Evolutionary conservation across 1,140 invertebrate species (phyloP).

Genomic region (Mylabris phalerata): DNA sequence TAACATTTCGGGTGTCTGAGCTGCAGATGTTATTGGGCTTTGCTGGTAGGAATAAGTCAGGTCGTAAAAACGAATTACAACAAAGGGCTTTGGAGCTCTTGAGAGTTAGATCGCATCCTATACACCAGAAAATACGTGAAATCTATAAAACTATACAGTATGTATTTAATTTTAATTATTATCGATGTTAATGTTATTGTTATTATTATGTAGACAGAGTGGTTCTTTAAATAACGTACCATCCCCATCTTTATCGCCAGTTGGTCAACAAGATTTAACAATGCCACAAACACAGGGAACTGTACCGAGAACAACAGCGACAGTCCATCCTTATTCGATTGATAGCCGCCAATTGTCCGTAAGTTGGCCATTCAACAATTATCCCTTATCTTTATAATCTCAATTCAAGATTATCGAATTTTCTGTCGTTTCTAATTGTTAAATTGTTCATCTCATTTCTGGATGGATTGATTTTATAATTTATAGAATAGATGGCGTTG

Average conservation of each 20-base stretch:
- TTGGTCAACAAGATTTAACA: constrained; percentile 13
- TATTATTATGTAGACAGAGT: constrained; percentile 31
- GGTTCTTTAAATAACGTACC: constrained; percentile 29
- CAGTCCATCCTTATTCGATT: constrained; percentile 37
- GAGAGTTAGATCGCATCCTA: constrained; percentile 60
- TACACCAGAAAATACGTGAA: constrained; percentile 75
- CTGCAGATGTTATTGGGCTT: constrained; percentile 77
- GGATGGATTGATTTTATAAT: background rate
- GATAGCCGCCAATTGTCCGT: constrained; percentile 31
- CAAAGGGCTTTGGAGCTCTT: constrained; percentile 69
- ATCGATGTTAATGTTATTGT: constrained; percentile 2
- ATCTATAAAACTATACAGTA: constrained; percentile 68
- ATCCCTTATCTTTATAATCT: too few relatives aligned
- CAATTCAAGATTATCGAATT: too few relatives aligned
- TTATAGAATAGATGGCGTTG: constrained; percentile 4
- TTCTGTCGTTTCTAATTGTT: background rate
- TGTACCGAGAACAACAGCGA: constrained; percentile 34
- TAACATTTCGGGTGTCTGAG: constrained; percentile 77
- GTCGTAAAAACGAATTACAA: constrained; percentile 81
- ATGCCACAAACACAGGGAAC: constrained; percentile 38
- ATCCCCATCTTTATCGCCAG: constrained; percentile 26
- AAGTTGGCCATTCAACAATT: background rate
- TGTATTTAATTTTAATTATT: constrained; percentile 35
- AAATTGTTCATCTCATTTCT: background rate
- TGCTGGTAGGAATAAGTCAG: constrained; percentile 78